Conservation (phyloP, 1,140 invertebrate genomes). For the Zaprionus africanus region DNA sequence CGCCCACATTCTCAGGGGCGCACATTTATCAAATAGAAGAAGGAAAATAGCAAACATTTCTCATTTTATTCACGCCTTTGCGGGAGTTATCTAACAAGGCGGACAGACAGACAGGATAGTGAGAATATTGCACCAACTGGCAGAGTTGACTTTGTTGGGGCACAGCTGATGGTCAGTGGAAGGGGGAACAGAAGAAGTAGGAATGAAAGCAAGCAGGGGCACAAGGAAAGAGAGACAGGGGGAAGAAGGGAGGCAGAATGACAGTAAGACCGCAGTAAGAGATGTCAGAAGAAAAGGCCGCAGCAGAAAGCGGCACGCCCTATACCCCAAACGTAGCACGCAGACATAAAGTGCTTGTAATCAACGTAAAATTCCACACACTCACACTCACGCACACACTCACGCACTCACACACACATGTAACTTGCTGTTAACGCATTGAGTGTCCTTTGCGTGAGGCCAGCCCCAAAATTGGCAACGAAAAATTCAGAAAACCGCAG, state of each 20-base stretch:
- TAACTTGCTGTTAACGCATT: slow-evolving; percentile 44
- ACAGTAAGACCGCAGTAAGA: not conserved
- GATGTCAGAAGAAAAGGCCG: not conserved
- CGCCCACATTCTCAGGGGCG: slow-evolving; percentile 62
- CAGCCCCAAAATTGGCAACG: slow-evolving; percentile 39
- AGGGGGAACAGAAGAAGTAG: not conserved
- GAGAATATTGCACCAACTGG: slow-evolving; percentile 70
- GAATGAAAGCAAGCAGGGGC: slow-evolving; percentile 5
- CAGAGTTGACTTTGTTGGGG: slow-evolving; percentile 59
- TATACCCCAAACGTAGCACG: slow-evolving; percentile 75
- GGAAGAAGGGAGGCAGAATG: not conserved
- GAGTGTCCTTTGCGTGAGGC: slow-evolving; percentile 42
- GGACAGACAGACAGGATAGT: slow-evolving; percentile 58
- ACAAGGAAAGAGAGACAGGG: not conserved
- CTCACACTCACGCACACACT: slow-evolving; percentile 49
- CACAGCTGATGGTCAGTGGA: slow-evolving; percentile 38
- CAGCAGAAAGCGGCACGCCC: slow-evolving; percentile 4
- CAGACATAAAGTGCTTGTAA: slow-evolving; percentile 78
- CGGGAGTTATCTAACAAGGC: slow-evolving; percentile 29
- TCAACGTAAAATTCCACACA: slow-evolving; percentile 75
- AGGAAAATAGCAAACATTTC: slow-evolving; percentile 30
- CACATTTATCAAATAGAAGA: slow-evolving; percentile 58
- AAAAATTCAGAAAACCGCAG: slow-evolving; percentile 15
- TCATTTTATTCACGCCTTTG: slow-evolving; percentile 26
- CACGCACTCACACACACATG: slow-evolving; percentile 16